Evolutionary conservation across 2,113 vertebrate species (phyloP).

Genomic region (Caretta caretta): DNA sequence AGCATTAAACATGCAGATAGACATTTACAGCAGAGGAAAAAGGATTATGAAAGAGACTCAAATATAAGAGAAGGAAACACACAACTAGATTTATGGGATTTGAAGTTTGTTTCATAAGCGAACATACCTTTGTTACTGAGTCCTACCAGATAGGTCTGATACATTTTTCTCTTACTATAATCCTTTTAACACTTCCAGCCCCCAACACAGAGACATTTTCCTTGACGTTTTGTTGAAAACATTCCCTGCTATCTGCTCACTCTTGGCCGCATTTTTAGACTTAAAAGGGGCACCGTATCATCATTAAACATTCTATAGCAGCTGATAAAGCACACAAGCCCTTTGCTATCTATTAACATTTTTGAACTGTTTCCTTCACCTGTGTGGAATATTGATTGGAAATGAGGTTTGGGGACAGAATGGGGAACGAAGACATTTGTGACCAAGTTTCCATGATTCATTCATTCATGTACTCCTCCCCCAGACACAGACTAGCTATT

Average conservation of each 20-base stretch:
- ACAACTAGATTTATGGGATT: slow-evolving; percentile 42
- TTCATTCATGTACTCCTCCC: slow-evolving; percentile 1
- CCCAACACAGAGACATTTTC: slow-evolving; percentile 3
- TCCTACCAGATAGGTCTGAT: slow-evolving; percentile 49
- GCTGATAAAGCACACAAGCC: slow-evolving; percentile 41
- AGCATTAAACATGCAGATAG: neutral
- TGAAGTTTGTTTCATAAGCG: slow-evolving; percentile 64
- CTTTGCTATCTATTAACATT: slow-evolving; percentile 37
- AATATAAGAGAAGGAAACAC: slow-evolving; percentile 49
- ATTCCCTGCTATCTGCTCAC: slow-evolving; percentile 62
- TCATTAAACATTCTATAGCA: slow-evolving; percentile 31
- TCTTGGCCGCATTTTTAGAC: slow-evolving; percentile 59
- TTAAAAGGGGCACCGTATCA: slow-evolving; percentile 56
- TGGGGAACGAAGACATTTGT: slow-evolving; percentile 10
- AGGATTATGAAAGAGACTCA: slow-evolving; percentile 30
- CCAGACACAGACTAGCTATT: rapidly evolving
- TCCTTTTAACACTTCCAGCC: slow-evolving; percentile 49
- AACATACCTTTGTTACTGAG: slow-evolving; percentile 40
- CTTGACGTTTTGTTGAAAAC: slow-evolving; percentile 61
- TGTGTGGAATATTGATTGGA: neutral
- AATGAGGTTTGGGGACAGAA: neutral
- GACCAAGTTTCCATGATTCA: neutral
- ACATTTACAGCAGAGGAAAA: neutral
- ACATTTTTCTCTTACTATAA: slow-evolving; percentile 49
- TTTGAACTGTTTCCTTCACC: slow-evolving; percentile 60